Evolutionary conservation across 1,140 invertebrate species (phyloP), one percentile per base, ranked within the genome.

Genomic region (Camponotus vicinus): DNA sequence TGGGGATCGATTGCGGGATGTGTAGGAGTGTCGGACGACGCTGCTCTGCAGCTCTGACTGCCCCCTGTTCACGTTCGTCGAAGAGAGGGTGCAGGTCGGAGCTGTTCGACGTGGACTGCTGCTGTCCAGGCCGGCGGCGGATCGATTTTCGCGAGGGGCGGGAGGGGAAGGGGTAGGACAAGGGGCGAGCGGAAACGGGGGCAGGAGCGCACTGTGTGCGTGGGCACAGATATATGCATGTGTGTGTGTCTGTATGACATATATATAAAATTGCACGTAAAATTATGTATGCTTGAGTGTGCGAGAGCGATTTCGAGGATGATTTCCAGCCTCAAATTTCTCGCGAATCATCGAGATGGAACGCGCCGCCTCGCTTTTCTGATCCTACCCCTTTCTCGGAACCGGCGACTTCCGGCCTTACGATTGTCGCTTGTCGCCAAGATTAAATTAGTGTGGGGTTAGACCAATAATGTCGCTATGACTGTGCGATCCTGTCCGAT

Each of bases 81-180:
- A 5, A 32, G 27, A 55, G 40, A 83, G 40, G 40, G 27, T 77
- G 63, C 69, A 57, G 7, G 76, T 75, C 59, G 55, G 42, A 79
- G 42, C 34, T 37, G 34, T 78, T 76, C 57, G 57, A 90, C 76
- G 42, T 87, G 80, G 21, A 76, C 88, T 85, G 70, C 86, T 76
- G 59, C 69, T 87, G 78, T 87, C 86, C 80, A 80, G 89, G 86
- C 88, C 86, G 88, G 80, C 85, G 64, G 80, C 86, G 88, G 21
- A 90, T 90, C 89, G 89, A 90, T 90, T 90, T 87, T 85, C 80
- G 67, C 49, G 80, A 71, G 42, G 86, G 70, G 69, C 15, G 80
- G 42, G 42, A 27, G 45, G 37, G 67, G 2, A 32, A 45, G 40
- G 37, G 34, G 34, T 9, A 13, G 71, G 37, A 15, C 27, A 27